Conservation (phyloP, 2,888 invertebrate species). For the Plagiodera versicolora region DNA sequence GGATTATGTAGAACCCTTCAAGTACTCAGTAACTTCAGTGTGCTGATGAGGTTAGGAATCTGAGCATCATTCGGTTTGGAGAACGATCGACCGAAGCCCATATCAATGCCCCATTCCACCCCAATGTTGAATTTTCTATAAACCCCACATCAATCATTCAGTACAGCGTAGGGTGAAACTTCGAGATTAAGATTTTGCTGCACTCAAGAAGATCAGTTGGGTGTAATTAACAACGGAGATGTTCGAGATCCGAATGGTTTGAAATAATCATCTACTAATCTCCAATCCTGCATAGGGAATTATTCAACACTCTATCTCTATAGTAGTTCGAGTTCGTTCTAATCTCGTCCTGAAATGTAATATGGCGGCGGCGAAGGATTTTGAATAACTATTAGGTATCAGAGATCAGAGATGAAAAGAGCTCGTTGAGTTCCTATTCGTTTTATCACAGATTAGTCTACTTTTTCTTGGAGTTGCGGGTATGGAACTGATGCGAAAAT, state of each 20-base stretch:
- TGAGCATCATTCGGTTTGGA: background rate
- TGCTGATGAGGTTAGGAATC: background rate
- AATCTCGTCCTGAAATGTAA: background rate
- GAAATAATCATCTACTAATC: constrained; percentile 41
- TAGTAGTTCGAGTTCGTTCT: constrained; percentile 11
- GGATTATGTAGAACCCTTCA: no score
- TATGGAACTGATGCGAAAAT: no score
- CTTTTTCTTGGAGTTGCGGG: no score
- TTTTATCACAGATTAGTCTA: no score
- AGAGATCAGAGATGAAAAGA: background rate
- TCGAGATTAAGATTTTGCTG: constrained; percentile 34
- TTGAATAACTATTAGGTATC: background rate
- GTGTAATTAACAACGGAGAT: constrained; percentile 41
- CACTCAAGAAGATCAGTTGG: constrained; percentile 34
- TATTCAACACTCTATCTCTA: constrained; percentile 10
- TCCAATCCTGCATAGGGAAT: constrained; percentile 24
- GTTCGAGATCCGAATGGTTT: constrained; percentile 35
- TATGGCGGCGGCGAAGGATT: no score
- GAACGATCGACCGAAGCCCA: background rate
- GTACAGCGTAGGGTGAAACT: constrained; percentile 29
- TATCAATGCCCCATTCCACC: constrained; percentile 26
- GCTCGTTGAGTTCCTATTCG: no score
- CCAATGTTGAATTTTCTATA: constrained; percentile 34
- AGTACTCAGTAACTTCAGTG: no score
- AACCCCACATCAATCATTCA: constrained; percentile 36